Evolutionary conservation across 2,888 invertebrate genomes (phyloP), one percentile per base, ranked within the genome.

Genomic region (Tiphia femorata): DNA sequence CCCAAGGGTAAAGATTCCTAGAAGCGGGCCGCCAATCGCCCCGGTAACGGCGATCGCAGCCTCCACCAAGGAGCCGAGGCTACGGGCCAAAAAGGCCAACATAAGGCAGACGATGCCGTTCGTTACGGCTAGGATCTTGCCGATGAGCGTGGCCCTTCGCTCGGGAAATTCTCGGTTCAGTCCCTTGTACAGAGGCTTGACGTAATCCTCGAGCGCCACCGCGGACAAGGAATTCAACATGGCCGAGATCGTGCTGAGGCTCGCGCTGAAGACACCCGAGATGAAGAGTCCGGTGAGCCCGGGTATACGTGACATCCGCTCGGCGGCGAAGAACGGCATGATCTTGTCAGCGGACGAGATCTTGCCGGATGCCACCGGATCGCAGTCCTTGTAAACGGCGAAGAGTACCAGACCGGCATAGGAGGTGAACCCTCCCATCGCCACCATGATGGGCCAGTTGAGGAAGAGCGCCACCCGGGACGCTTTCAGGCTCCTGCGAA

Each of bases 191-290:
- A 73, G 2, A 1, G 83, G 84, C 75, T 90, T 90, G 1, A 96
- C 85, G 71, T 96, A 95, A 84, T 97, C 97, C 75, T 95, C 92
- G 19, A 97, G 84, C 0, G 95, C 93, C 8, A 97, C 93, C 0
- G 97, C 96, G 0, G 97, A 92, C 29, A 97, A 85, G 0, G 96
- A 94, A 76, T 96, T 97, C 57, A 97, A 88, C 16, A 95, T 91
- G 0, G 97, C 95, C 0, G 97, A 97, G 48, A 97, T 91, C 0
- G 96, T 96, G 40, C 96, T 96, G 2, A 97, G 86, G 1, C 95
- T 93, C 0, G 95, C 97, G 72, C 95, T 95, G 81, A 97, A 96
- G 52, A 97, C 91, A 0, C 96, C 88, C 2, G 84, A 74, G 14
- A 84, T 70, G 61, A 84, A 82, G n/a, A 84, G 66, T 0, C 84